Base-by-base conservation (phyloP, 2,888 invertebrate species). In the Agelastica alni region DNA sequence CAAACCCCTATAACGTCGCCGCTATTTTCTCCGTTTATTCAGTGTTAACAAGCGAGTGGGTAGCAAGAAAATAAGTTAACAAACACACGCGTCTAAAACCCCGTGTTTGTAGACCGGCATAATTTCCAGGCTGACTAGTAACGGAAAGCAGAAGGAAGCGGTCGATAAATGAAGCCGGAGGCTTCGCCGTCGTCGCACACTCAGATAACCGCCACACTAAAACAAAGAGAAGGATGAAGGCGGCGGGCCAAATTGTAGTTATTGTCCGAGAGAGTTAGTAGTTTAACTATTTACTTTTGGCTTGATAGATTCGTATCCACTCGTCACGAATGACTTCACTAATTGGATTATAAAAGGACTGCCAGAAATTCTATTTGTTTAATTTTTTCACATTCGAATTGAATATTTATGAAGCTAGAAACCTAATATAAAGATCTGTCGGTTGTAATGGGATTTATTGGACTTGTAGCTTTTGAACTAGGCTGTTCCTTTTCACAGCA, bases 231-330 rank as follows among this genome's bases (percentile, higher is more conserved):
- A 51, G 34, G 46, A 51, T 34, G 49, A 28, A 51, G 51, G 44
- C 51, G 51, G 31, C 46, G 34, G 20, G 49, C 46, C 55, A 55
- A 55, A 55, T 56, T 56, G 48, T 56, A 48, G 56, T 48, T 48
- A 56, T 51, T 56, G 56, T 48, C 56, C 52, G 31, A 46, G 46
- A 32, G 32, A 49, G 49, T 49, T 42, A 41, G 49, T 41, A 32
- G 31, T 16, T 49, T 41, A 32, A 41, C 49, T 49, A 42, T 49
- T 49, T 49, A 49, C 41, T 41, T 49, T 49, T 32, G 41, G 32
- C 39, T 49, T 41, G 31, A n/a, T 41, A 49, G 49, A 49, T 49
- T 41, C 32, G 41, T 49, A 49, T 49, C 49, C 10, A 31, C 41
- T 42, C 49, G 49, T 49, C 49, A 49, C 49, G 32, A 49, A 32